phyloP scores from a whole-genome alignment of 1,140 invertebrate genomes.

The Augochlora pura region DNA sequence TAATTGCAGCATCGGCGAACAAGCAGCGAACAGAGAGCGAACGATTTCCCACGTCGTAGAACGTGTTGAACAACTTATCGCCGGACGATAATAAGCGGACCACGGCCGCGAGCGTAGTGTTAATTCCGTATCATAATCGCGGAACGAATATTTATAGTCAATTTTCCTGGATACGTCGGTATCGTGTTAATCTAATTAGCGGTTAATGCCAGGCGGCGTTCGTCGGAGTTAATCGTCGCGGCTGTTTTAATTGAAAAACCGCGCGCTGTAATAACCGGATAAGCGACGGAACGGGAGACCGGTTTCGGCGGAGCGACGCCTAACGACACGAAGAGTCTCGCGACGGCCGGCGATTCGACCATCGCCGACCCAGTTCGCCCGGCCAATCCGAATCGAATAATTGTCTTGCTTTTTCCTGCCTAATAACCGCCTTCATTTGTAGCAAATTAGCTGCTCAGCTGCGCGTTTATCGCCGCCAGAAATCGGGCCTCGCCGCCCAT shows the following conservation, averaged over 20 bases:
- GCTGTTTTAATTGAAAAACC: slow-evolving; percentile 5
- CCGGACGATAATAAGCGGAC: too few species aligned
- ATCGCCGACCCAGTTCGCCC: slow-evolving; percentile 4
- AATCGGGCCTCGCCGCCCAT: slow-evolving; percentile 7
- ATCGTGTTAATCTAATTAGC: slow-evolving; percentile 8
- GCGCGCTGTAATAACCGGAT: not conserved
- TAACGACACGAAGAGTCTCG: not conserved
- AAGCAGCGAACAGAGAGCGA: too few species aligned
- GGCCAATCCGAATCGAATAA: not conserved
- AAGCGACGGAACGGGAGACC: not conserved
- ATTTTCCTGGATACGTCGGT: not conserved
- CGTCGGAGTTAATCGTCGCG: not conserved
- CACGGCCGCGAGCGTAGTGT: not conserved
- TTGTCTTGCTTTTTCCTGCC: not conserved
- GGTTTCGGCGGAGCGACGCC: not conserved
- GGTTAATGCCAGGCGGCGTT: not conserved
- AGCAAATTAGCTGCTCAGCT: not conserved
- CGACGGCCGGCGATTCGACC: not conserved
- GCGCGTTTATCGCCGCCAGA: slow-evolving; percentile 1
- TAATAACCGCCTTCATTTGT: not conserved
- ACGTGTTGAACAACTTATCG: too few species aligned
- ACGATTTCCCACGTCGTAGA: too few species aligned
- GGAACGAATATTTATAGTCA: slow-evolving; percentile 12
- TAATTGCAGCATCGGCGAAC: too few species aligned
- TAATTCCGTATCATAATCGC: not conserved